Evolutionary conservation across 2,113 vertebrate genomes (phyloP).

Genomic region (Tiliqua scincoides): DNA sequence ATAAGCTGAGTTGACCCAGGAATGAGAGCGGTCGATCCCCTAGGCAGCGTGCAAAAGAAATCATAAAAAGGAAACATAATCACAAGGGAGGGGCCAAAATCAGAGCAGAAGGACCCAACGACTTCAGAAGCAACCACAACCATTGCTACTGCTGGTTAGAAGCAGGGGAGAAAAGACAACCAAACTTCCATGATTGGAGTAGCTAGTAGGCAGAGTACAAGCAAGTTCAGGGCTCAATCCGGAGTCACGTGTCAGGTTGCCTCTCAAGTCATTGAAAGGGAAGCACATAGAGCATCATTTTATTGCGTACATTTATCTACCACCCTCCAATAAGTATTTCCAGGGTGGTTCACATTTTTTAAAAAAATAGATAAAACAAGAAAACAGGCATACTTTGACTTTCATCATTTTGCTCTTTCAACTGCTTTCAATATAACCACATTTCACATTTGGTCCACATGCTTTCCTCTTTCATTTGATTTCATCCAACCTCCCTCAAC

Average conservation of each 20-base stretch:
- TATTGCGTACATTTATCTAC: too few relatives aligned
- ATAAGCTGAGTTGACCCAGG: conserved; percentile 95
- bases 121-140: background rate
- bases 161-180: too few relatives aligned
- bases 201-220: background rate
- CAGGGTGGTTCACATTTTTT: too few relatives aligned
- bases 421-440: too few relatives aligned
- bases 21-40: conserved; percentile 94
- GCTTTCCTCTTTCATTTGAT: too few relatives aligned
- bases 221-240: background rate
- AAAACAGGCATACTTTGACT: too few relatives aligned
- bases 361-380: too few relatives aligned
- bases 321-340: too few relatives aligned
- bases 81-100: conserved; percentile 8
- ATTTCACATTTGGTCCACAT: too few relatives aligned
- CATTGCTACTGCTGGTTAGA: background rate
- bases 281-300: background rate
- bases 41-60: conserved; percentile 68
- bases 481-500: too few relatives aligned
- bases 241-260: background rate
- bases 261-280: background rate
- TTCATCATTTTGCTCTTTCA: too few relatives aligned
- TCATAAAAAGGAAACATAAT: conserved; percentile 53
- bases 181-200: background rate
- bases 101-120: background rate